Conservation (phyloP, 2,797 vertebrate species). For the Melanitta fusca region DNA sequence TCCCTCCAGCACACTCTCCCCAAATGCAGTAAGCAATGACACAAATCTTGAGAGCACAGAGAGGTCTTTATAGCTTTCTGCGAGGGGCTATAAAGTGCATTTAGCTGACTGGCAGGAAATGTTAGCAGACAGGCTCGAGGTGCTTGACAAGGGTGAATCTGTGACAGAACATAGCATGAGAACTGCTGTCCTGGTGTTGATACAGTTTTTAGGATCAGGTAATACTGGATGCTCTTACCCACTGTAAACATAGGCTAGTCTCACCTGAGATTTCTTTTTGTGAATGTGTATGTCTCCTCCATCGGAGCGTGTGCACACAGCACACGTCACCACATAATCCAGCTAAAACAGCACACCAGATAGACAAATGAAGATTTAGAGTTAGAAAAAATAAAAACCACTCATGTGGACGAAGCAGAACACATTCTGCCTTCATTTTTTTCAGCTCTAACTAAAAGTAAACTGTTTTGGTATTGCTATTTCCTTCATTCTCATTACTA, state of each 20-base stretch:
- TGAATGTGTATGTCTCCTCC: conserved; percentile 98
- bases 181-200: background rate
- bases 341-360: conserved; percentile 79
- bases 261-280: conserved; percentile 97
- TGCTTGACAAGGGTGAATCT: background rate
- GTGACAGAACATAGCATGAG: background rate
- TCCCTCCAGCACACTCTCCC: too few species aligned
- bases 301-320: conserved; percentile 94
- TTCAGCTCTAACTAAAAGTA: background rate
- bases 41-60: background rate
- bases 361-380: background rate
- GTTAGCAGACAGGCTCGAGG: background rate
- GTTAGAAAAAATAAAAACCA: background rate
- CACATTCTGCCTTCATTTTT: background rate
- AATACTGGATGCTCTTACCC: background rate
- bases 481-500: background rate
- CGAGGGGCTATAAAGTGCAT: background rate
- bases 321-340: conserved; percentile 97
- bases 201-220: background rate
- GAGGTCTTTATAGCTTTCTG: background rate
- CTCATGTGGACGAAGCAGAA: background rate
- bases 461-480: background rate
- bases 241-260: background rate
- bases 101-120: background rate
- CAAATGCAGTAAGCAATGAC: background rate